phyloP scores from a whole-genome alignment of 2,888 invertebrate genomes.

The Fragum sueziense region DNA sequence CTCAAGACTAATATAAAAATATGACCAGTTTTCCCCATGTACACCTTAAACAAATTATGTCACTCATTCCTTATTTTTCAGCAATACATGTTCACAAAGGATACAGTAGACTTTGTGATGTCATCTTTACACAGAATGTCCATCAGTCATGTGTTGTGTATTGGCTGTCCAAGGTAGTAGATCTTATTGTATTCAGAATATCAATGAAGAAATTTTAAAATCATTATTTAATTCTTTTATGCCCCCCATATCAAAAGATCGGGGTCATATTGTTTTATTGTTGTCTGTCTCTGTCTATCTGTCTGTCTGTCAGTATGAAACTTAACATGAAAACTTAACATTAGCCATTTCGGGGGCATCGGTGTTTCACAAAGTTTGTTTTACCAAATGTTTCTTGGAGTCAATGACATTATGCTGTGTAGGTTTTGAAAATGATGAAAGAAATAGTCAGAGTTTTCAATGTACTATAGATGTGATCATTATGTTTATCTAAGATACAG shows the following conservation, averaged over 20 bases:
- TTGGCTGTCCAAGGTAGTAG: slow-evolving; percentile 88
- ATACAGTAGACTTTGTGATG: slow-evolving; percentile 87
- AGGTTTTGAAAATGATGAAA: not conserved
- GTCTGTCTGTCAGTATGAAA: too few species aligned
- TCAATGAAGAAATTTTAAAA: not conserved
- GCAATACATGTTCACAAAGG: slow-evolving; percentile 92
- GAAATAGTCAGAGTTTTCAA: not conserved
- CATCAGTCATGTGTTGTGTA: slow-evolving; percentile 87
- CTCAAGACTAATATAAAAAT: too few species aligned
- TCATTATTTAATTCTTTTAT: too few species aligned
- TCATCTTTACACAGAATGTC: slow-evolving; percentile 72
- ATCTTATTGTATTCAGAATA: not conserved
- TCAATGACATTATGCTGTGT: not conserved
- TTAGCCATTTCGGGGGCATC: too few species aligned
- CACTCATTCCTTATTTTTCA: slow-evolving; percentile 70
- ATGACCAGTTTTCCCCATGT: too few species aligned
- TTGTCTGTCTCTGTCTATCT: too few species aligned
- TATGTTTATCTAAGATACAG: not conserved
- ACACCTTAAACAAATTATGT: too few species aligned
- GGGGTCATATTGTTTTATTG: too few species aligned
- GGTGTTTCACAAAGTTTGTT: not conserved
- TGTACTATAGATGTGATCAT: too few species aligned
- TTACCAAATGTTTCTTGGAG: not conserved
- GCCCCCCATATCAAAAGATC: too few species aligned
- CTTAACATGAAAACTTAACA: too few species aligned